phyloP scores from a whole-genome alignment of 2,797 vertebrate genomes.

The Calcarius lapponicus region DNA sequence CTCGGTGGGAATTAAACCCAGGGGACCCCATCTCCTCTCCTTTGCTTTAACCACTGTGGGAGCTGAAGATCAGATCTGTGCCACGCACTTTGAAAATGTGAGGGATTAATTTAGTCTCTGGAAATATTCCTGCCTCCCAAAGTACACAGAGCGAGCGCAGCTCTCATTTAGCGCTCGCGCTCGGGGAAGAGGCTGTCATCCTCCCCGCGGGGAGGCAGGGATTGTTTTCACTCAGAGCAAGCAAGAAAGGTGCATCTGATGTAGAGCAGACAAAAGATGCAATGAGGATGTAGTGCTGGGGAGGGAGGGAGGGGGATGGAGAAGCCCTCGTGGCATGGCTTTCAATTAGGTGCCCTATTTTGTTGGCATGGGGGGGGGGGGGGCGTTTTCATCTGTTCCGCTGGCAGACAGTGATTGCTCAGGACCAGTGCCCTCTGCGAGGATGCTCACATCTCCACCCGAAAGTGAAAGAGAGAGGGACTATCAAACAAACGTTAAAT shows the following conservation, averaged over 20 bases:
- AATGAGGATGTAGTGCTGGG: neutral
- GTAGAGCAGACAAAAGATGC: slow-evolving; percentile 12
- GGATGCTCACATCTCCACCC: neutral
- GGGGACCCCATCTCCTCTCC: neutral
- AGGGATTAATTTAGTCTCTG: slow-evolving; percentile 29
- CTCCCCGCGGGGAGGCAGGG: neutral
- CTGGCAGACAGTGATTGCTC: neutral
- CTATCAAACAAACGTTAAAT: slow-evolving; percentile 3
- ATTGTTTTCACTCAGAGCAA: slow-evolving; percentile 39
- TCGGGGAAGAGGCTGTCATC: slow-evolving; percentile 3
- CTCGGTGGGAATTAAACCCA: neutral
- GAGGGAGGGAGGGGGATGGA: neutral
- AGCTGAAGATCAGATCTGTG: neutral
- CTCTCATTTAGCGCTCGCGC: neutral
- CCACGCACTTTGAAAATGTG: neutral
- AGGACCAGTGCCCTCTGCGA: neutral
- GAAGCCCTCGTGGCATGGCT: neutral
- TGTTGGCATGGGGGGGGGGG: neutral
- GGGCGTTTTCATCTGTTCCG: neutral
- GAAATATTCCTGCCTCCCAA: neutral
- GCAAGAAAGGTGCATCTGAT: slow-evolving; percentile 9
- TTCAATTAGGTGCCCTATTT: slow-evolving; percentile 42
- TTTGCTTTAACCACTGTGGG: neutral
- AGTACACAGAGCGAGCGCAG: neutral
- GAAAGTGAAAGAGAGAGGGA: neutral